Evolutionary conservation across 1,140 invertebrate genomes (phyloP), one percentile per base, ranked within the genome.

Genomic region (Euglossa dilemma): DNA sequence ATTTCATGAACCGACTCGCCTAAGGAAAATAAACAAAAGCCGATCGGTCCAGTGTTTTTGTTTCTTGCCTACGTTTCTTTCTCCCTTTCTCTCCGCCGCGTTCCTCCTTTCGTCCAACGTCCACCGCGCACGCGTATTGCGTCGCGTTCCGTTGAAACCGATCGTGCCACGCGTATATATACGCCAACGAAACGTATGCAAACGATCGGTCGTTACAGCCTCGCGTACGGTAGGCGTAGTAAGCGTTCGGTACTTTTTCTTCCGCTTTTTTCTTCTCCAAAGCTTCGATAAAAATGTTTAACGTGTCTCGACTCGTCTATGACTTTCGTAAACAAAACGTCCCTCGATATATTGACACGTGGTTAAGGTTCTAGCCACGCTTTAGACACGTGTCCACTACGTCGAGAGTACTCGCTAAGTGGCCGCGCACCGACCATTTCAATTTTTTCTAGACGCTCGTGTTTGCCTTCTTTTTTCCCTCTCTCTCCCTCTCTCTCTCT

Each of bases 291-390:
- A 86, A 88, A 88, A 89, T 85, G 77, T 57, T 80, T 36, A 78
- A 79, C 78, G 78, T 71, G 85, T 73, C 80, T 80, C 85, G 84
- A 59, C 76, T 85, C 70, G 56, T 84, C 76, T 89, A 84, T 73
- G 78, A 85, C 87, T 90, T 89, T 80, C 64, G 88, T 89, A 85
- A 89, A 90, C 84, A 91, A 61, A 88, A 86, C 78, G 85, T 85
- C 80, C 83, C 87, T 85, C 71, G 83, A 83, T 72, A 78, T 91
- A 91, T 91, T 91, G 89, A 91, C 90, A 91, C 90, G 90, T 90
- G 88, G 80, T 88, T 80, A 47, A 80, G 78, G 66, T 80, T 81
- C 77, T 61, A 80, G 86, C 82, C 86, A 86, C 86, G 85, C 89
- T 90, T 90, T 91, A 85, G 86, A 90, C 87, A 90, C 90, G 88